Base-by-base conservation (phyloP, 2,888 invertebrate genomes). In the Amphipyra tragopoginis region DNA sequence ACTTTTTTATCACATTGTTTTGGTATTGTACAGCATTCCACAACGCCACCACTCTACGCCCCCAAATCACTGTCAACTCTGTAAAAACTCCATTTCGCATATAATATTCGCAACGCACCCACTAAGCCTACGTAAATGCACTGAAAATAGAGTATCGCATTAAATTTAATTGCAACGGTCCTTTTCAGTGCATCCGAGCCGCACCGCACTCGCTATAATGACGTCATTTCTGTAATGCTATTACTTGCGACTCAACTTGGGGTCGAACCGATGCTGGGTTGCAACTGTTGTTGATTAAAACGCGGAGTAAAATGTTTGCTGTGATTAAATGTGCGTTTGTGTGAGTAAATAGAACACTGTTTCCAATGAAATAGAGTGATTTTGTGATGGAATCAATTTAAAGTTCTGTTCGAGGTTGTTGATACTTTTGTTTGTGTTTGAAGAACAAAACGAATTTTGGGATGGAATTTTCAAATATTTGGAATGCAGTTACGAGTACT, bases 161-260 rank as follows among this genome's bases (percentile, higher is more conserved):
- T 88, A 85, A 88, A 86, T 83, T 88, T 88, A 88, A 90, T 78
- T 78, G 81, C 81, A 77, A 73, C 65, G 67, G 75, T 72, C 75
- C 79, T 81, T 84, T 86, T 80, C 79, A 86, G 80, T 85, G 86
- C 86, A 82, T 38, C 61, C 72, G 77, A 15, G 53, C 67, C 50
- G 15, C 40, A n/a, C 66, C 72, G 80, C 79, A 77, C 75, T 79
- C 62, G 62, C 66, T 56, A 77, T 86, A 87, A 89, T 83, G 85
- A 85, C 82, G 85, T 82, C 85, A 86, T 87, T 87, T 84, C 83
- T 72, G 82, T 86, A 83, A 85, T 83, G 79, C 81, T 79, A 79
- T 81, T 29, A 72, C 81, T 73, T 62, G 68, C 49, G 75, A 81
- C 73, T 75, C 73, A 67, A 79, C 59, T 75, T 68, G 57, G 71